Base-by-base conservation (phyloP, 2,113 vertebrate species). In the Eulacestoma nigropectus region DNA sequence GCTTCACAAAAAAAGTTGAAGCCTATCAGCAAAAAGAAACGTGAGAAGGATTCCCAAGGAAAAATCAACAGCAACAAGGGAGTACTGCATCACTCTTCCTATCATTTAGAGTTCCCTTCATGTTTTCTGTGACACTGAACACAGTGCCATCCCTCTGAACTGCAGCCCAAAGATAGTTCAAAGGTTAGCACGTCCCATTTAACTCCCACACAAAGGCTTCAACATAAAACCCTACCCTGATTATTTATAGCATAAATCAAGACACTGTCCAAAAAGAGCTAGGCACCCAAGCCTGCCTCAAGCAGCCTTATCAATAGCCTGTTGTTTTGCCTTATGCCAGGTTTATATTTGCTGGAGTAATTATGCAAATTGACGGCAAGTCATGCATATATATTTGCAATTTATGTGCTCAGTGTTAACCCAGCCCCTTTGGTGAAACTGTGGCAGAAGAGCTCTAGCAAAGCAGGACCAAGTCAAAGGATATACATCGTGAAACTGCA, bases 331-430 rank as follows among this genome's bases (percentile, higher is more conserved):
- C 94, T 87, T 90, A 77, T 90, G 94, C 62, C 78, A 68, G 76
- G 35, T 57, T 79, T 78, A 52, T 84, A 65, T 90, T 75, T 1
- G 20, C 63, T 37, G 88, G 74, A 87, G 91, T 89, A 95, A 94
- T 67, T 79, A 96, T 86, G 92, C 65, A 97, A 92, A 96, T 76
- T 35, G 20, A 75, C 35, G 84, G 39, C 84, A 91, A 94, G 70
- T 57, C 89, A 93, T 91, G 86, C 91, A 95, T 85, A 94, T 78
- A 85, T 73, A 96, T 97, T 84, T 93, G 70, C 82, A 96, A 94
- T 94, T 92, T 90, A 93, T 82, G 62, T 72, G 65, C 37, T 87
- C 21, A 32, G 62, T 65, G 59, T 95, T 90, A 84, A 80, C 27
- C 9, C 65, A 94, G 56, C 27, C 83, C 12, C 62, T 90, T 74